Conservation (phyloP, 2,888 invertebrate genomes). For the Dioctria linearis region DNA sequence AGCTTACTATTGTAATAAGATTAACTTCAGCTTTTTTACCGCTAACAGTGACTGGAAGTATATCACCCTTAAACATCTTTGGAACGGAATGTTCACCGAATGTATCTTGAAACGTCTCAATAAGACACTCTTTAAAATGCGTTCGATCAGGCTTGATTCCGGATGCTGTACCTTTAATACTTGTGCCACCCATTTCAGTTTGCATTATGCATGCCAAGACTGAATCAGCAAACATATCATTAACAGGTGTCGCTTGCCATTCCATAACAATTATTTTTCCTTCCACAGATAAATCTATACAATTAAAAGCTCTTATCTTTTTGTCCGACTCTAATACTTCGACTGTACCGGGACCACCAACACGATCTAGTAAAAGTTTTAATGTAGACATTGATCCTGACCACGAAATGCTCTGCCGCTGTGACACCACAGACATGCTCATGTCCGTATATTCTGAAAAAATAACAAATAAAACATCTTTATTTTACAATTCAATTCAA, state of each 20-base stretch:
- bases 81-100: conserved; percentile 95
- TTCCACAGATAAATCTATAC: conserved; percentile 86
- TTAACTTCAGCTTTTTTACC: conserved; percentile 90
- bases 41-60: conserved; percentile 87
- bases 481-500: neutral
- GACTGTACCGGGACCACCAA: conserved; percentile 79
- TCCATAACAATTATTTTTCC: conserved; percentile 88
- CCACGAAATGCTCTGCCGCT: conserved; percentile 93
- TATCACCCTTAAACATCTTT: conserved; percentile 93
- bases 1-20: conserved; percentile 76
- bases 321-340: conserved; percentile 80
- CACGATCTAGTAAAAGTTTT: conserved; percentile 83
- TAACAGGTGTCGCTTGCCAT: conserved; percentile 95
- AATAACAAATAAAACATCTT: neutral
- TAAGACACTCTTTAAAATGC: conserved; percentile 84
- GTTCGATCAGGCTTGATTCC: conserved; percentile 86
- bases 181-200: conserved; percentile 80
- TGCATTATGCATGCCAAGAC: conserved; percentile 90
- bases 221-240: conserved; percentile 99
- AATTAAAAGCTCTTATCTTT: conserved; percentile 85
- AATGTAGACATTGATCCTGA: conserved; percentile 76
- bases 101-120: conserved; percentile 82
- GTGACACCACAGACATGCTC: conserved; percentile 92
- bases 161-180: conserved; percentile 75
- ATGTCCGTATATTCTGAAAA: conserved; percentile 90